Base-by-base conservation (phyloP, 2,797 vertebrate species). In the Glyptemys insculpta region DNA sequence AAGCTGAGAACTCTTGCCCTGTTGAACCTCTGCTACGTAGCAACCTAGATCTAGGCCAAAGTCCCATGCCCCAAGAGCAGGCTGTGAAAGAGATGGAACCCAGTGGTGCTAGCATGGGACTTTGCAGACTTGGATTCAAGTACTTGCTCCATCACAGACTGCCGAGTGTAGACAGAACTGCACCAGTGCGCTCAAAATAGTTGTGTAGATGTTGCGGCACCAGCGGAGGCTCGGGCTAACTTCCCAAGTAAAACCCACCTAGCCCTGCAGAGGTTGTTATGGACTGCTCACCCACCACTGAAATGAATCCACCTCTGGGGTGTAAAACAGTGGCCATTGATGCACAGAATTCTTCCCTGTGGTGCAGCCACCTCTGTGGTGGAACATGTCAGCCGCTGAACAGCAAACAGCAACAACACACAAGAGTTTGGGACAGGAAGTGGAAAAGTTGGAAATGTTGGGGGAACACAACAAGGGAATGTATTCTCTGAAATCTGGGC, bases 381-480 rank as follows among this genome's bases (percentile, higher is more conserved):
- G 41, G 72, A 47, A 47, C 72, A 47, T 4, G 25, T 27, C 72
- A 76, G 47, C 6, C 1, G 31, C 37, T 56, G 12, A 2, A 25
- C 84, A 29, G 88, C 72, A 79, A 16, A 27, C 50, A 95, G 95
- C 82, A 1, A 85, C 1, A 49, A 6, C 27, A 29, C 12, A 0
- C 12, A 2, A 23, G 53, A 76, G 88, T n/a, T 83, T 19, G 0
- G 86, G 27, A 31, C 1, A 88, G 89, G 85, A 79, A 91, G 88
- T 5, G 0, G 53, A 81, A 92, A 91, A 85, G 93, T 94, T 96
- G 96, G 92, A 93, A 37, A 90, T 54, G 89, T 80, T 3, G 85
- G 6, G 92, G 86, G 89, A 68, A 91, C 81, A 93, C 89, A 97
- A 95, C 92, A 88, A 91, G 90, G 93, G 93, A 95, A 88, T 88